Base-by-base conservation (phyloP, 2,888 invertebrate species). In the Drosophila picticornis region DNA sequence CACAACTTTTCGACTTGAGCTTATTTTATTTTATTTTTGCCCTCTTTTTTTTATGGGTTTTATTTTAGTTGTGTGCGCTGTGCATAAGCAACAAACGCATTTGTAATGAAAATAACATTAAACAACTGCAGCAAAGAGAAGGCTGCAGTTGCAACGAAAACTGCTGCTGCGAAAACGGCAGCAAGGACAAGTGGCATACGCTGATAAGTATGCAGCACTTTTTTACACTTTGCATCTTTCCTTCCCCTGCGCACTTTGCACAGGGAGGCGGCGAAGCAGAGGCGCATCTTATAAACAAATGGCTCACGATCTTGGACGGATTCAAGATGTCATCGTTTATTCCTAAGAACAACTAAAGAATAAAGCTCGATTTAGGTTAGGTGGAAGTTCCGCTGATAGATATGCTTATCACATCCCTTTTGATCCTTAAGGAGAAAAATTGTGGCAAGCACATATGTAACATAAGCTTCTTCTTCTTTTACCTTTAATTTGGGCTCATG, bases 71-170 rank as follows among this genome's bases (percentile, higher is more conserved):
- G 68, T 77, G 72, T 77, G 75, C 58, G 68, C 71, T 72, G 72
- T 63, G 76, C 72, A 81, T 79, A 84, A 83, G 74, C 81, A 83
- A 83, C 31, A 66, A 75, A 81, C 69, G 80, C 81, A 84, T 80
- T 81, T 81, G 73, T 81, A 83, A 81, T 84, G 80, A 84, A 84
- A 84, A 83, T 83, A 81, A 80, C 84, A 84, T 81, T 81, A 77
- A 81, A 83, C 59, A 64, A 63, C 67, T 25, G 59, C 55, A 16
- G 52, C 52, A 32, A 32, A 19, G 27, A 22, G 38, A 66, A 51
- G 27, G 38, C 32, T 16, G 27, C 61, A 51, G 46, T 16, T 34
- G 34, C 34, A 34, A 5, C 13, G 13, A 34, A 34, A 34, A 34
- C 0, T 34, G 34, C 0, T 34, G 34, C 34, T 51, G 66, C 71